Conservation (phyloP, 2,113 vertebrate genomes). For the Neotoma lepida region DNA sequence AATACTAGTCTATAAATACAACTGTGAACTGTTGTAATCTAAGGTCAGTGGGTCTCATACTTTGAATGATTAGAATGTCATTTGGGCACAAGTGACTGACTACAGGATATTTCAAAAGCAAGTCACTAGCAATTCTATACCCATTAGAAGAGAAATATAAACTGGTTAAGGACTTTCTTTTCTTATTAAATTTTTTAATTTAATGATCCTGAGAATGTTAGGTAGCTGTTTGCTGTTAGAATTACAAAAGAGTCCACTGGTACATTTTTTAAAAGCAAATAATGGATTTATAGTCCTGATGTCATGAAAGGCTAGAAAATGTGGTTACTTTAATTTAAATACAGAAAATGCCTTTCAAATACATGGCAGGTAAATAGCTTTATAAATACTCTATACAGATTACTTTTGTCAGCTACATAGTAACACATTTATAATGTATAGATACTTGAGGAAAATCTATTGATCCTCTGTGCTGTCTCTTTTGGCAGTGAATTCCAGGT, state of each 20-base stretch:
- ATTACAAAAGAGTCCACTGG: neutral
- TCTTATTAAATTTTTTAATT: constrained; percentile 67
- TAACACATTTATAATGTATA: constrained; percentile 65
- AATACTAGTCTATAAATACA: neutral
- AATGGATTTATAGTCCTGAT: constrained; percentile 60
- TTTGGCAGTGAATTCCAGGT: constrained; percentile 53
- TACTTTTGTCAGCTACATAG: constrained; percentile 70
- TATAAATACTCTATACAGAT: constrained; percentile 67
- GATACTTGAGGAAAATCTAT: constrained; percentile 46
- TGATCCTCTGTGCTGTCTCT: constrained; percentile 5
- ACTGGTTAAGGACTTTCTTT: constrained; percentile 73
- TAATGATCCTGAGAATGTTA: constrained; percentile 68
- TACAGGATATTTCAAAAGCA: constrained; percentile 21
- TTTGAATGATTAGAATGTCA: neutral
- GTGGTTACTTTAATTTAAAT: constrained; percentile 45
- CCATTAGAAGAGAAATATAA: constrained; percentile 65
- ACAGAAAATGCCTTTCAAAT: constrained; percentile 58
- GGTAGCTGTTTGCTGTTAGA: constrained; percentile 44
- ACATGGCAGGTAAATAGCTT: constrained; percentile 59
- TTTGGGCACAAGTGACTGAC: constrained; percentile 16
- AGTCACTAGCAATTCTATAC: constrained; percentile 72
- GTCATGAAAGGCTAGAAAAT: constrained; percentile 50
- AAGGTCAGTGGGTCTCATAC: constrained; percentile 32
- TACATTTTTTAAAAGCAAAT: constrained; percentile 6
- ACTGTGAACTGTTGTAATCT: neutral